Base-by-base conservation (phyloP, 1,140 invertebrate species). In the Papilio glaucus region DNA sequence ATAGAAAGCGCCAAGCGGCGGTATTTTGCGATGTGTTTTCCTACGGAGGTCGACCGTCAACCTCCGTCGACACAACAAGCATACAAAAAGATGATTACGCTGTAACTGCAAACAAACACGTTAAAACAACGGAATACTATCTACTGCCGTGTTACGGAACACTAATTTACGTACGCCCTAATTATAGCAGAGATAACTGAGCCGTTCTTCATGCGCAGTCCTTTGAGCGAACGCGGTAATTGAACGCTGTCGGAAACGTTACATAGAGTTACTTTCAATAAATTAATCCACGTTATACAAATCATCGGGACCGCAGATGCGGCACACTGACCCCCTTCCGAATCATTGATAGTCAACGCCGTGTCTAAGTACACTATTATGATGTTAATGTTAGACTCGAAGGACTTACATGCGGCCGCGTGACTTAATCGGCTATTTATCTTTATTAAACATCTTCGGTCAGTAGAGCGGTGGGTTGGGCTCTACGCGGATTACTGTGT, bases 1-100 rank as follows among this genome's bases (percentile, higher is more conserved):
- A 84, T 85, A 85, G 76, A 80, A 83, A 83, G 83, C 75, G 74
- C 77, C 77, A 87, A 88, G 88, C 79, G 79, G 82, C 88, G 73
- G 85, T 88, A 92, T 92, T 92, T 89, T 88, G 83, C 78, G 77
- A 80, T 75, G 72, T 71, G 72, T 75, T 74, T 63, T 72, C 57
- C 38, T 45, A 38, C 39, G 82, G 77, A 79, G 79, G 81, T 83
- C n/a, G n/a, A n/a, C n/a, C n/a, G n/a, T n/a, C n/a, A 83, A 84
- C 81, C 72, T 75, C 77, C 75, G 72, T 49, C 63, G 60, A 63
- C 72, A 41, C 15, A 12, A 21, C 37, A 18, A 10, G 62, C 26
- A 39, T 37, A 63, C 62, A 63, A 63, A 63, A 68, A 68, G 62
- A 65, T 37, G 62, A 65, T 65, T 65, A 65, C 62, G 65, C 21